These are phyloP conservation scores for Alviniconcha strummeri DNA, from an alignment of 2,888 invertebrate species.

Conservation along the genomic window DNA sequence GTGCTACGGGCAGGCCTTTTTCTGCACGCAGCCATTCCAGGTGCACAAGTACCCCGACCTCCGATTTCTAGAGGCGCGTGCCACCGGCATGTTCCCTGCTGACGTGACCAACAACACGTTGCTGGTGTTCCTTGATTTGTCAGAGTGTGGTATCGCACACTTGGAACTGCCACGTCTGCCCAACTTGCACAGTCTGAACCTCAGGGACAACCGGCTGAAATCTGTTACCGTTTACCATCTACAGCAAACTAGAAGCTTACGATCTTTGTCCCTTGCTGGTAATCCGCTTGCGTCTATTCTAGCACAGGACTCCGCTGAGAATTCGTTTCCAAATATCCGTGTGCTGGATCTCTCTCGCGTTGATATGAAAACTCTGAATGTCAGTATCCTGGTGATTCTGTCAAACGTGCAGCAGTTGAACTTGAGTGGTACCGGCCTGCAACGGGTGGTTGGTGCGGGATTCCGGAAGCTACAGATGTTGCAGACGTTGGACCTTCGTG, in stretches of 20 bases:
- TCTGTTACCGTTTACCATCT: background rate
- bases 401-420: background rate
- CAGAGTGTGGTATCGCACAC: background rate
- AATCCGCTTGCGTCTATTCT: background rate
- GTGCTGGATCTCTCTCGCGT: background rate
- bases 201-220: background rate
- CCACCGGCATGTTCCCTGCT: background rate
- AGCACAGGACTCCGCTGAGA: background rate
- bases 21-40: background rate
- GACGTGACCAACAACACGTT: background rate
- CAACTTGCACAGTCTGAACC: background rate
- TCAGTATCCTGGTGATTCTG: background rate
- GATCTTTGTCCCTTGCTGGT: background rate
- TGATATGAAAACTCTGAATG: no score
- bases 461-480: background rate
- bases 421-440: background rate
- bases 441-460: background rate
- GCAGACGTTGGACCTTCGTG: background rate
- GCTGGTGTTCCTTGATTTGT: background rate
- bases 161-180: background rate
- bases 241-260: background rate
- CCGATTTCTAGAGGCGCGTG: background rate
- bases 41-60: background rate
- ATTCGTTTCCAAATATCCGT: background rate
- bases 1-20: background rate